Evolutionary conservation across 2,888 invertebrate genomes (phyloP), one percentile per base, ranked within the genome.

Genomic region (Polia nebulosa): DNA sequence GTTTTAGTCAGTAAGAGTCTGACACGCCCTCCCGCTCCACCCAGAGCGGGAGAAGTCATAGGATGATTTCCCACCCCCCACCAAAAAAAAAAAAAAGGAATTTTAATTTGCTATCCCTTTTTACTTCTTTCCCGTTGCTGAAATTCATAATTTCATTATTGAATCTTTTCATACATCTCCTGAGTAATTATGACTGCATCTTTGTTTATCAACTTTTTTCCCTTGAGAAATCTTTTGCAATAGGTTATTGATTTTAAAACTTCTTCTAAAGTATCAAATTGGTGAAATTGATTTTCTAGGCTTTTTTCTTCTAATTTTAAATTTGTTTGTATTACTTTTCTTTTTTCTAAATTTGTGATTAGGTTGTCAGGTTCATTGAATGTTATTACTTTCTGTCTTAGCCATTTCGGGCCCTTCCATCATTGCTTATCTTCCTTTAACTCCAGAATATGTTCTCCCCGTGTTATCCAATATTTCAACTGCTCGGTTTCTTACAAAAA

Each of bases 391-490:
- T 20, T 58, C 4, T 58, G 29, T 39, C 22, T 51, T 44, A 65
- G 20, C 65, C 57, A 58, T 8, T 51, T 20, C 41, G 65, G 58
- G 27, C 65, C 65, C 7, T 44, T 39, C 65, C 65, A 65, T 58
- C 65, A 65, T 32, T 39, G 8, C 25, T 65, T 15, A 44, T 58
- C 57, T n/a, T 65, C 25, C 29, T 39, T 65, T 32, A 65, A 52
- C 9, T 57, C 32, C 6, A 57, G 5, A 32, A 57, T 20, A 17
- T 36, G 36, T n/a, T 39, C 57, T 22, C 45, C 45, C 29, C 65
- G 34, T 22, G 36, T 60, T 67, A 13, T 67, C 66, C 9, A 55
- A 20, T 29, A 68, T 63, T 57, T 68, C 68, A 0, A 68, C 68
- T 3, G 63, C 63, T 6, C 68, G 27, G 6, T 68, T 68, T 41